Evolutionary conservation across 2,797 vertebrate genomes (phyloP), one percentile per base, ranked within the genome.

Genomic region (Prionace glauca): DNA sequence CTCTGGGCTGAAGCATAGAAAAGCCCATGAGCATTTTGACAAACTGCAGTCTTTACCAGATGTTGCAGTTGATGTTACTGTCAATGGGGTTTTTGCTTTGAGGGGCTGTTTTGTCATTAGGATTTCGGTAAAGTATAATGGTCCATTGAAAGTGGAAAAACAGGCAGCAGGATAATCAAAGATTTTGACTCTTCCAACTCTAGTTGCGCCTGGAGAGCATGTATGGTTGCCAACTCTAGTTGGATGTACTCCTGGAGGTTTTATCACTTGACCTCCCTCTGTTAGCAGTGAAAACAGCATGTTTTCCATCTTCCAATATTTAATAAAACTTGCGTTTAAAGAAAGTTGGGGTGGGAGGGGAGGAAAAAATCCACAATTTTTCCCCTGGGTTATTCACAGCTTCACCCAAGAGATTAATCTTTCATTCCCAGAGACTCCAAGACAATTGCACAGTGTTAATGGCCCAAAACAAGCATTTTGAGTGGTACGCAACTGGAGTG

Each of bases 51-150:
- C 90, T 7, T 16, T 69, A 16, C 22, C 90, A 92, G n/a, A 67
- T 92, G 90, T 67, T n/a, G 14, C 88, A 92, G 90, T 65, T 92
- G 90, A 22, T 41, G 10, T 67, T 41, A 36, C 24, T 4, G 26
- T 69, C 22, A 10, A 41, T 24, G 50, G 22, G n/a, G 8, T 69
- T 92, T 84, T 79, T 79, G 20, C 41, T 41, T 84, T 84, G 81
- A 84, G 81, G 41, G 81, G 81, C 81, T 91, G n/a, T 92, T 69
- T 92, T 92, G 90, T 92, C 62, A 69, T 24, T 67, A 69, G n/a
- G n/a, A 18, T 67, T 92, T 92, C n/a, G 12, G 62, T n/a, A 32
- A 60, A 18, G 26, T n/a, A 16, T 32, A 90, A 69, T 24, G 90
- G 88, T 62, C 56, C 45, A 16, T 24, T 56, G 62, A 50, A 29